phyloP scores from a whole-genome alignment of 53 echinoderm and acorn worm species.

The Astropecten irregularis region DNA sequence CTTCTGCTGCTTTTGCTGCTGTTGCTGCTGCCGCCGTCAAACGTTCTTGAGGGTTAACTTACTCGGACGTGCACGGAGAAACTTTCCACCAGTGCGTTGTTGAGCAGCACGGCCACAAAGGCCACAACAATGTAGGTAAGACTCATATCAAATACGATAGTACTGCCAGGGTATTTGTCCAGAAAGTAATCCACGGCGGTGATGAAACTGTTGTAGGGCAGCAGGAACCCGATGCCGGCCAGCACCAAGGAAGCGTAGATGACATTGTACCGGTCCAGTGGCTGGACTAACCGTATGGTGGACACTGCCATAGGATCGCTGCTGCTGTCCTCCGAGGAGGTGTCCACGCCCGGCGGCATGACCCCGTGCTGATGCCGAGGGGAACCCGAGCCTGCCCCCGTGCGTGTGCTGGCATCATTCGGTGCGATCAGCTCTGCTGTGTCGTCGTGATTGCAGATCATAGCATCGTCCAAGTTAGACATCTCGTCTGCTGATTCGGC shows the following conservation, averaged over 20 bases:
- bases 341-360: too few relatives aligned
- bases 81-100: constrained; percentile 78
- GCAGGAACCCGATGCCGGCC: constrained; percentile 82
- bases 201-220: constrained; percentile 90
- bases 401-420: too few relatives aligned
- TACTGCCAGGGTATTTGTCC: constrained; percentile 69
- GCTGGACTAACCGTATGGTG: constrained; percentile 54
- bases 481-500: too few relatives aligned
- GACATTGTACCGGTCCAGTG: constrained; percentile 63
- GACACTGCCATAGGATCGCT: constrained; percentile 20
- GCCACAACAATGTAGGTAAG: constrained; percentile 79
- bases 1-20: too few relatives aligned
- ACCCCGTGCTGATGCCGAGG: too few relatives aligned
- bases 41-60: too few relatives aligned
- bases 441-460: constrained; percentile 25
- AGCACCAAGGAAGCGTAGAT: constrained; percentile 72
- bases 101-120: constrained; percentile 73
- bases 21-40: too few relatives aligned
- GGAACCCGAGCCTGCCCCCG: too few relatives aligned
- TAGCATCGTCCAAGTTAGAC: constrained; percentile 6
- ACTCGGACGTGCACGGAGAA: constrained; percentile 63
- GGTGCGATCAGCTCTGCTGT: constrained; percentile 25
- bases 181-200: constrained; percentile 84
- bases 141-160: constrained; percentile 87
- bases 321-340: too few relatives aligned